Evolutionary conservation across 2,888 invertebrate species (phyloP).

Genomic region (Clitarchus hookeri): DNA sequence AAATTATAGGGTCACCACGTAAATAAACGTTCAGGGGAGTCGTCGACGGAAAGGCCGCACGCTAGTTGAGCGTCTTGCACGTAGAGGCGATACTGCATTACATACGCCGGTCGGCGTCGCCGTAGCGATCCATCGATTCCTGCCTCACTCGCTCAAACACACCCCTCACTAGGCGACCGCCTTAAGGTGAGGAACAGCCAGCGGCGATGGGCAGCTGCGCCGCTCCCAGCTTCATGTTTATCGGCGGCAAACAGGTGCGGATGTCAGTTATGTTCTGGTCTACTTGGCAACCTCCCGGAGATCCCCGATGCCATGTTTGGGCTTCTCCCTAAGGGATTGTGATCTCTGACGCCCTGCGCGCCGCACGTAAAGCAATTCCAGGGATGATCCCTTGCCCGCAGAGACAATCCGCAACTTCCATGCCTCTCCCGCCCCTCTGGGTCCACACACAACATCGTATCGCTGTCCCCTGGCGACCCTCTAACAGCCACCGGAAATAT

Average conservation of each 20-base stretch:
- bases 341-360: background rate
- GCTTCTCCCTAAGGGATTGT: background rate
- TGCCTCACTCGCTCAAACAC: too few relatives aligned
- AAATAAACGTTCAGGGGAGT: too few relatives aligned
- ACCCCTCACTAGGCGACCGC: too few relatives aligned
- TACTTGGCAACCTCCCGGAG: background rate
- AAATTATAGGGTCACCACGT: too few relatives aligned
- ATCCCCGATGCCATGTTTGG: background rate
- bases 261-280: constrained; percentile 14
- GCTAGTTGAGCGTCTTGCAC: too few relatives aligned
- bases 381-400: constrained; percentile 19
- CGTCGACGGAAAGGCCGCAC: too few relatives aligned
- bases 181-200: too few relatives aligned
- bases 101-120: too few relatives aligned
- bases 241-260: constrained; percentile 1
- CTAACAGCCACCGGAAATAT: background rate
- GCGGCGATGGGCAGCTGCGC: background rate
- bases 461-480: background rate
- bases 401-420: background rate
- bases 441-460: background rate
- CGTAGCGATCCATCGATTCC: too few relatives aligned
- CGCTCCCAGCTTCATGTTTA: background rate
- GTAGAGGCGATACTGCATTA: too few relatives aligned
- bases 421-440: background rate
- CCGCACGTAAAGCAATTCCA: constrained; percentile 21